These are phyloP conservation scores for Chrysaora quinquecirrha DNA, from an alignment of 30 jellyfish, hydroid and myxozoan genomes.

Conservation along the genomic window DNA sequence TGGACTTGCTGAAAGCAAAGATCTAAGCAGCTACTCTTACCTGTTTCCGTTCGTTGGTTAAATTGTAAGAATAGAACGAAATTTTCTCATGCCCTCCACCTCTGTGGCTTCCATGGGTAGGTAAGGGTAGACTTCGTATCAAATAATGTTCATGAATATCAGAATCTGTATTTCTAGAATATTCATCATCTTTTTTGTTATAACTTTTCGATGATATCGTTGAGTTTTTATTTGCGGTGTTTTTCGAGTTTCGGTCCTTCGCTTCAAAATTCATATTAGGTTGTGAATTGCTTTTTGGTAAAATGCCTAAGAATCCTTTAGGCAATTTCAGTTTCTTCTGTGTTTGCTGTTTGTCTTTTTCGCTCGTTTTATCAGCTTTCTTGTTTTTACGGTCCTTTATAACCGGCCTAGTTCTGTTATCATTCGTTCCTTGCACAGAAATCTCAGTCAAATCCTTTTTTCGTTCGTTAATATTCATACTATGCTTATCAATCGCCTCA, in stretches of 20 bases:
- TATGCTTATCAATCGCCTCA: background rate
- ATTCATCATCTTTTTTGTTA: background rate
- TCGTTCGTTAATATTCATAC: background rate
- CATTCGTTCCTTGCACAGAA: background rate
- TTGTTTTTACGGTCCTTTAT: background rate
- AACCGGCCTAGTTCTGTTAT: background rate
- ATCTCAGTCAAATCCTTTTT: background rate
- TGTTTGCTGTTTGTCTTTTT: conserved; percentile 35
- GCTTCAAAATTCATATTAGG: background rate
- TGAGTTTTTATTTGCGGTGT: background rate
- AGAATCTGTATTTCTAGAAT: background rate
- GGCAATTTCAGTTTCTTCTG: conserved; percentile 58
- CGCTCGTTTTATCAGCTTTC: background rate
- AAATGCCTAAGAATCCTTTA: conserved; percentile 52
- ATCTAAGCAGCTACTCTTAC: too few species aligned
- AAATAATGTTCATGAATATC: conserved; percentile 55
- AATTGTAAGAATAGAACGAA: conserved; percentile 6
- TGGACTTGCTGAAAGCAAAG: too few species aligned
- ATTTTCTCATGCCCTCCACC: conserved; percentile 23
- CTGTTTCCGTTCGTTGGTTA: conserved; percentile 26
- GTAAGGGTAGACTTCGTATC: conserved; percentile 53
- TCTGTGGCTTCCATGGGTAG: conserved; percentile 59
- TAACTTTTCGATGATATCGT: background rate
- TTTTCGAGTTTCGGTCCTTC: conserved; percentile 1
- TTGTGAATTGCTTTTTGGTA: conserved; percentile 39